Percentiles rank a stretch among this genome's conserved stretches.
Evolutionary conservation across 2,113 vertebrate species (phyloP).

Genomic region (Syngnathus scovelli): DNA sequence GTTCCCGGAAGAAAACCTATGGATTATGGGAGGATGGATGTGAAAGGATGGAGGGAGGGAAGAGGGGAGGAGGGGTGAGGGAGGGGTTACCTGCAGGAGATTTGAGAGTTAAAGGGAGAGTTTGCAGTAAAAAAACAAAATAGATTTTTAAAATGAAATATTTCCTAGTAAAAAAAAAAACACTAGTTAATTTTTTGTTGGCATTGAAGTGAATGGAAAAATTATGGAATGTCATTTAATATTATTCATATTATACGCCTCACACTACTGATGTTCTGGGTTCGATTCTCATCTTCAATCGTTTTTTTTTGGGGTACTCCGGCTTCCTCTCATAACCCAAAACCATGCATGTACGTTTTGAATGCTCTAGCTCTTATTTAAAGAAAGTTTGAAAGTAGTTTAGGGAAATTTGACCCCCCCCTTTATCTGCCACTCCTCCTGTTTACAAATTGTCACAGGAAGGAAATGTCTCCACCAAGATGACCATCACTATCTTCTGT

Average conservation of each 20-base stretch:
- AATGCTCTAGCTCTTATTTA: background rate
- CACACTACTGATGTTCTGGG: too few relatives aligned
- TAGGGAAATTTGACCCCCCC: background rate
- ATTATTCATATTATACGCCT: too few relatives aligned
- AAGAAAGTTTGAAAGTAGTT: background rate
- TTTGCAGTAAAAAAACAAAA: background rate
- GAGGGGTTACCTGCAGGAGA: slow-evolving; percentile 41
- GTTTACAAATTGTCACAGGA: slow-evolving; percentile 37
- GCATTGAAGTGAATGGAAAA: too few relatives aligned
- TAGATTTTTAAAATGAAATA: background rate
- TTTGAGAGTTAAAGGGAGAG: background rate
- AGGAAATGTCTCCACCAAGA: slow-evolving; percentile 64
- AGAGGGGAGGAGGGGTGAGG: slow-evolving; percentile 21
- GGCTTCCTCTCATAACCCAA: background rate
- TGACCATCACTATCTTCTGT: slow-evolving; percentile 43
- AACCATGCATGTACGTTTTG: background rate
- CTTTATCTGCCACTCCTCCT: slow-evolving; percentile 25
- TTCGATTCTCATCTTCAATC: background rate
- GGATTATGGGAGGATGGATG: slow-evolving; percentile 41
- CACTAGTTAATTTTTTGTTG: too few relatives aligned
- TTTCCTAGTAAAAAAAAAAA: too few relatives aligned
- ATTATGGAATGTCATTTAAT: too few relatives aligned
- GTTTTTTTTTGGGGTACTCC: background rate
- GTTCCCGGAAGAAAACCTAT: slow-evolving; percentile 56
- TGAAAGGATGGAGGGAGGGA: slow-evolving; percentile 17